phyloP scores from a whole-genome alignment of 2,113 vertebrate species.

The Macaca nemestrina region DNA sequence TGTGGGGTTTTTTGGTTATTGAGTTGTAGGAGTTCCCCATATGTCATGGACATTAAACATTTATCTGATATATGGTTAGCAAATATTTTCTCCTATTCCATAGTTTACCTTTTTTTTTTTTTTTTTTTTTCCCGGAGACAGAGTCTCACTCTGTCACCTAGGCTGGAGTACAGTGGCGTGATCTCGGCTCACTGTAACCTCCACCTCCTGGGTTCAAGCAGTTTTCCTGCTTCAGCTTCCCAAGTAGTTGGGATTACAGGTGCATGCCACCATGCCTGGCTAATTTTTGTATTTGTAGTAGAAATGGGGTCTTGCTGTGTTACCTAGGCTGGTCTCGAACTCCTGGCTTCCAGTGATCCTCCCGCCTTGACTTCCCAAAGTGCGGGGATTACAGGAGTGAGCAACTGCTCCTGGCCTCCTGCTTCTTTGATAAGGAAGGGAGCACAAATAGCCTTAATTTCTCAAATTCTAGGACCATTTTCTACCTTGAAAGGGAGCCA shows the following conservation, averaged over 20 bases:
- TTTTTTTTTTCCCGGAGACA: neutral
- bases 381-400: neutral
- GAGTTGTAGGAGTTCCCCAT: neutral
- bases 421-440: neutral
- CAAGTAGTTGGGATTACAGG: neutral
- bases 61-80: neutral
- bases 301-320: neutral
- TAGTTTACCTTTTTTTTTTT: neutral
- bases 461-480: neutral
- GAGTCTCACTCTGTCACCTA: neutral
- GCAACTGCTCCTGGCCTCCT: neutral
- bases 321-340: neutral
- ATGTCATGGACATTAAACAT: neutral
- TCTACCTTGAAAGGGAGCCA: neutral
- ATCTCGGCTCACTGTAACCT: neutral
- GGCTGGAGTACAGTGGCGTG: neutral
- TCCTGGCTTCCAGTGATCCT: neutral
- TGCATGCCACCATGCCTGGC: neutral
- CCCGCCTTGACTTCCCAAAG: neutral
- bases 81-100: neutral
- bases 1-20: neutral
- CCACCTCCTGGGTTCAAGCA: neutral
- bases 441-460: constrained; percentile 14
- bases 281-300: neutral
- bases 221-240: neutral